Conservation (phyloP, 2,113 vertebrate genomes). For the Lepus europaeus region DNA sequence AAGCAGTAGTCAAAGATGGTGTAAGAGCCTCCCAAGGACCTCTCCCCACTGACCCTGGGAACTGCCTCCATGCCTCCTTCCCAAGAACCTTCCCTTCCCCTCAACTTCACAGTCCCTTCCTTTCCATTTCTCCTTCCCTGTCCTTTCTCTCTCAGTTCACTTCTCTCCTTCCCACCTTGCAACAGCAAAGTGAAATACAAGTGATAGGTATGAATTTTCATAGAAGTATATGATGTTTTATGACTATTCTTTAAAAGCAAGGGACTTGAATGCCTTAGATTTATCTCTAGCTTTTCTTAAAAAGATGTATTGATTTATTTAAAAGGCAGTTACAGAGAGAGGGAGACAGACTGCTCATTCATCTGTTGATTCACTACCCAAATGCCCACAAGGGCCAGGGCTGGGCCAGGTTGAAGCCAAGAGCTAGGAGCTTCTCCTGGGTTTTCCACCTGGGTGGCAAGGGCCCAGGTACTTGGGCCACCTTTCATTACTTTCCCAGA, state of each 20-base stretch:
- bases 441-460: no score
- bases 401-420: no score
- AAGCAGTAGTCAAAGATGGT: neutral
- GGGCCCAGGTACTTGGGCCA: no score
- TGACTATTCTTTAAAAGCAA: slow-evolving; percentile 26
- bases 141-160: neutral
- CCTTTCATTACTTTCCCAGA: no score
- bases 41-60: neutral
- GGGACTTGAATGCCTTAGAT: neutral
- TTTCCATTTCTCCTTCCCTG: neutral
- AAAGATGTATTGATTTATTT: no score
- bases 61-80: neutral
- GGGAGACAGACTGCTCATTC: no score
- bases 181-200: neutral
- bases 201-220: neutral
- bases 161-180: neutral
- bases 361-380: no score
- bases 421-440: no score
- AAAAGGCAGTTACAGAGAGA: no score
- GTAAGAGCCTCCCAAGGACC: neutral
- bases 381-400: no score
- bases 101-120: neutral
- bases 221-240: slow-evolving; percentile 1
- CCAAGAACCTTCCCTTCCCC: neutral
- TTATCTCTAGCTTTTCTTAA: neutral